Evolutionary conservation across 2,888 invertebrate species (phyloP), one percentile per base, ranked within the genome.

Genomic region (Pilophorus perplexus): DNA sequence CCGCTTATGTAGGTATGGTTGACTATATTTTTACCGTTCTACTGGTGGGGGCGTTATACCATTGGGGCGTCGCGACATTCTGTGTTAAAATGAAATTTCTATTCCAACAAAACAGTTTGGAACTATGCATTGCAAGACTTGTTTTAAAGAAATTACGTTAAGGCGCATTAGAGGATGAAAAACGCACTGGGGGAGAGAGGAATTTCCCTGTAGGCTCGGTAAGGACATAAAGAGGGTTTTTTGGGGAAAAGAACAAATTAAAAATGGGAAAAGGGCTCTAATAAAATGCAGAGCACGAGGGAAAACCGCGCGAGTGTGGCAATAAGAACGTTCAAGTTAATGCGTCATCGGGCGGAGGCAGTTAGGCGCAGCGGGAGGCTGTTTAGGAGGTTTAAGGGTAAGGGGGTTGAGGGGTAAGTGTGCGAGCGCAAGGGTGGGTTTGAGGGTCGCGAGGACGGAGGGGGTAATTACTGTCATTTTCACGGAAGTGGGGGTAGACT

Each of bases 301-400:
- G 16, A 28, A 52, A 14, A 50, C n/a, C 33, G 27, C 50, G 23
- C 52, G 52, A 52, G 52, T 52, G 27, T 52, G 52, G 52, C 52
- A 52, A 18, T 52, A 52, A 52, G 52, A 52, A 25, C 52, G 52
- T 52, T 52, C 28, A 52, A 12, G 52, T 52, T 25, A 52, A 52
- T 52, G 52, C 27, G 52, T 52, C 52, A 52, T 52, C 52, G 52
- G 52, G 52, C 52, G 52, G 25, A 52, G 52, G 52, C 52, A 52
- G 52, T 52, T 52, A 52, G 52, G 52, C 25, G 27, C 52, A 52
- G 52, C 52, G 52, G 52, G 28, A 25, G 52, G 52, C 52, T 52
- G 52, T 52, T 52, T 52, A 33, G 52, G 28, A 52, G 52, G 16
- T 28, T 52, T 28, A 28, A 28, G 52, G 33, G 33, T 33, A 12